Evolutionary conservation across 2,888 invertebrate species (phyloP), one percentile per base, ranked within the genome.

Genomic region (Escarpia spicata): DNA sequence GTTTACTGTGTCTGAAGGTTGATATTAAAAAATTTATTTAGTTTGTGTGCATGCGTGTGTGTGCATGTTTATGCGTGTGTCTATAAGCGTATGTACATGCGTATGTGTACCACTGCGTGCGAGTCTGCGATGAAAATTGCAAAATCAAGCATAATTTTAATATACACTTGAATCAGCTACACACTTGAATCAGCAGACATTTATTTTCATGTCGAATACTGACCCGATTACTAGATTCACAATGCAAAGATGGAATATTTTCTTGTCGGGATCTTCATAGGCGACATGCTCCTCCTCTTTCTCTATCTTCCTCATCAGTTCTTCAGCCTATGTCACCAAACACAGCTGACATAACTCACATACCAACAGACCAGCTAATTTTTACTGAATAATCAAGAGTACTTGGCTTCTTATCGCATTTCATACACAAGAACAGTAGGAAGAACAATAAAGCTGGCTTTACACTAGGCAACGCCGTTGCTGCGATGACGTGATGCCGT

Each of bases 201-300:
- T 15, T 75, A 75, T n/a, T 75, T 26, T 75, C n/a, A 37, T 91
- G 19, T 91, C 12, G 12, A 75, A 75, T 45, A 93, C 93, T 95
- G 96, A 97, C 97, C 99, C 99, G 94, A 99, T 99, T 0, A 99
- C 99, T 92, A 99, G 97, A 96, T 99, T 99, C 3, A 99, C 99
- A 94, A 99, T 99, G 96, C 99, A 99, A 92, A 99, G 97, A 96
- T 99, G 99, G 96, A 98, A 99, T 94, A 98, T 98, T 96, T 99
- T 99, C 96, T 98, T 98, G 91, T 99, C 98, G 0, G 98, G 98
- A 95, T 98, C 98, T 96, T 99, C 98, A 95, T 98, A 98, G 93
- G 98, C 98, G 95, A 99, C 97, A 94, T 98, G 98, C 95, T 99
- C 99, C 96, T 99, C 99, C 96, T 99, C 99, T 95, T 99, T 98